Percentiles rank a stretch among this genome's conserved stretches.
Evolutionary conservation across 1,140 invertebrate species (phyloP).

Genomic region (Globodera ellingtonae): DNA sequence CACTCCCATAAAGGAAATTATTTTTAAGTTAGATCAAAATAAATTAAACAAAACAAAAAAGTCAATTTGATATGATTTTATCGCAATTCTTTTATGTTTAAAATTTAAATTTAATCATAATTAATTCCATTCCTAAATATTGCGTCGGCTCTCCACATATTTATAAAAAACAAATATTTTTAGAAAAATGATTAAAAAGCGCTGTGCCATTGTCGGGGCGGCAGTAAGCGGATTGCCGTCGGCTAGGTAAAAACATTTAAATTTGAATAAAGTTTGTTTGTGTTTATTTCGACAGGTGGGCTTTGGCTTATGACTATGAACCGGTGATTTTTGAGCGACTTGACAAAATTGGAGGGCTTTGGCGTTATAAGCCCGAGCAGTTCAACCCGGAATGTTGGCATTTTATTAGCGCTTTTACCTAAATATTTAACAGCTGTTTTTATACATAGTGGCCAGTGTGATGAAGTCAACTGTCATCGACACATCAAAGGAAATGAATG

Average conservation of each 20-base stretch:
- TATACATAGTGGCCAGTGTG: conserved; percentile 43
- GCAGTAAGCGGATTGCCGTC: conserved; percentile 20
- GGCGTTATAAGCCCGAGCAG: conserved; percentile 52
- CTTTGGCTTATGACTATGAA: conserved; percentile 39
- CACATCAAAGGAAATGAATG: conserved; percentile 69
- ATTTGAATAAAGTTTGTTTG: not conserved
- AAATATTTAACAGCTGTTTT: not conserved
- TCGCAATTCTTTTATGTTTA: too few species aligned
- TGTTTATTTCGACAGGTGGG: conserved; percentile 44
- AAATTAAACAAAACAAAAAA: too few species aligned
- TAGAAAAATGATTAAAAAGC: conserved; percentile 12
- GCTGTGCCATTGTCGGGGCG: conserved; percentile 30
- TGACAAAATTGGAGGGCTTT: conserved; percentile 64
- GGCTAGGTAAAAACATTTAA: conserved; percentile 12
- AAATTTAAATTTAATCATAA: too few species aligned
- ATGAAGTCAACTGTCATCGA: conserved; percentile 67
- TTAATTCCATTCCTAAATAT: too few species aligned
- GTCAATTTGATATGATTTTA: too few species aligned
- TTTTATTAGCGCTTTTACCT: not conserved
- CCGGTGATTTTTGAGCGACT: conserved; percentile 66
- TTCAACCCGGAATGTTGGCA: not conserved
- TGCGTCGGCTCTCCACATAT: too few species aligned
- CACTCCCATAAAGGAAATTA: too few species aligned
- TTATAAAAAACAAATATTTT: too few species aligned
- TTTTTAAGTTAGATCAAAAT: too few species aligned